These are phyloP conservation scores for Eulemur coronatus DNA, from an alignment of 2,797 vertebrate genomes.

Conservation along the genomic window DNA sequence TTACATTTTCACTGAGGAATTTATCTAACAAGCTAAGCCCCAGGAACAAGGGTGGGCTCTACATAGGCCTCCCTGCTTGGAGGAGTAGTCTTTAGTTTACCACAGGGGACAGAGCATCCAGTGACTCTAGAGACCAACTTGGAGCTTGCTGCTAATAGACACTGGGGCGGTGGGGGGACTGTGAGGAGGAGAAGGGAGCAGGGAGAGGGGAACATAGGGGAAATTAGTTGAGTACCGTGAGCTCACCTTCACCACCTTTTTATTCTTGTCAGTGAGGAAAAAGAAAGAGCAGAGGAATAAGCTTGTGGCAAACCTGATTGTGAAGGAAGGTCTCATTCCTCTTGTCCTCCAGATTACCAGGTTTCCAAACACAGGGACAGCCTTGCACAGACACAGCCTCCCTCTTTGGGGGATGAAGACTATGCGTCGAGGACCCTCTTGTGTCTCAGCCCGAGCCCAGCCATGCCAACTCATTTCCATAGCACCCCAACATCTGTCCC, in stretches of 20 bases:
- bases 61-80: not conserved
- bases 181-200: not conserved
- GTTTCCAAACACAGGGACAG: constrained; percentile 9
- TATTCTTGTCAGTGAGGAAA: not conserved
- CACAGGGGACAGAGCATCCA: not conserved
- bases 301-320: not conserved
- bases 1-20: not conserved
- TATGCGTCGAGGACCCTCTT: not conserved
- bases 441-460: not conserved
- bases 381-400: not conserved
- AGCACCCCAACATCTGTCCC: not conserved
- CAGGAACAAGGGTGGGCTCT: not conserved
- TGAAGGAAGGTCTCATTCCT: not conserved
- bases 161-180: not conserved
- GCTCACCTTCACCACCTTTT: not conserved
- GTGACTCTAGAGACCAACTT: not conserved
- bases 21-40: not conserved
- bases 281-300: constrained; percentile 29
- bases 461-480: not conserved
- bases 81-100: not conserved
- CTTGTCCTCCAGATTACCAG: not conserved
- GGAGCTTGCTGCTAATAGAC: not conserved
- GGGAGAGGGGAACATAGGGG: not conserved
- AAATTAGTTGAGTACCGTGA: not conserved
- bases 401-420: not conserved